Evolutionary conservation across 2,888 invertebrate genomes (phyloP), one percentile per base, ranked within the genome.

Genomic region (Euplexia lucipara): DNA sequence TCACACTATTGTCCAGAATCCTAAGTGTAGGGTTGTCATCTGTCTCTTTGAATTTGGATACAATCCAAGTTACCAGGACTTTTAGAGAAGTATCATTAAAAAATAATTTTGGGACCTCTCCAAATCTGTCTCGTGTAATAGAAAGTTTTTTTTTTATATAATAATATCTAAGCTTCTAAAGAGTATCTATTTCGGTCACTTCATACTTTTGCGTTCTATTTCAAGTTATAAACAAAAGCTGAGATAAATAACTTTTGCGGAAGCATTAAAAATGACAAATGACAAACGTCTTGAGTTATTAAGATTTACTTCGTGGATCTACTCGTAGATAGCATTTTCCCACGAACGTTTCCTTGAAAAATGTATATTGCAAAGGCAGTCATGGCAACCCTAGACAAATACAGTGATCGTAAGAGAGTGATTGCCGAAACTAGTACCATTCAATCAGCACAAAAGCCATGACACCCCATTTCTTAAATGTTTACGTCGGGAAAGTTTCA

Each of bases 401-500:
- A 58, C 70, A 51, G 54, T 47, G 62, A 75, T 65, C 67, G 48
- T 54, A 47, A 58, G 64, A 73, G 66, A 74, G 73, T 64, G 68
- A 77, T 78, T 68, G 75, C 79, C 63, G 66, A 75, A 82, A 80
- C 68, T 70, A 75, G 48, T 45, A 68, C 71, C 72, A 80, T 86
- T 84, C 80, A 84, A 84, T 88, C 82, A 84, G 76, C 26, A 77
- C 74, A 75, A 83, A 81, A 82, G 79, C 81, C 68, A 71, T 78
- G 80, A 81, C 81, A 83, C 78, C 67, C 79, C 57, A 75, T 82
- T 79, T 57, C 66, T 73, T 69, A 74, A 78, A 84, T 87, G 85
- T 87, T 89, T 87, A 75, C 84, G 88, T 86, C 86, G 86, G 84
- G 77, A 84, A 89, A 87, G 80, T 88, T 88, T 81, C 64, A 62